These are phyloP conservation scores for Scaeva pyrastri DNA, from an alignment of 2,888 invertebrate species.

Conservation along the genomic window DNA sequence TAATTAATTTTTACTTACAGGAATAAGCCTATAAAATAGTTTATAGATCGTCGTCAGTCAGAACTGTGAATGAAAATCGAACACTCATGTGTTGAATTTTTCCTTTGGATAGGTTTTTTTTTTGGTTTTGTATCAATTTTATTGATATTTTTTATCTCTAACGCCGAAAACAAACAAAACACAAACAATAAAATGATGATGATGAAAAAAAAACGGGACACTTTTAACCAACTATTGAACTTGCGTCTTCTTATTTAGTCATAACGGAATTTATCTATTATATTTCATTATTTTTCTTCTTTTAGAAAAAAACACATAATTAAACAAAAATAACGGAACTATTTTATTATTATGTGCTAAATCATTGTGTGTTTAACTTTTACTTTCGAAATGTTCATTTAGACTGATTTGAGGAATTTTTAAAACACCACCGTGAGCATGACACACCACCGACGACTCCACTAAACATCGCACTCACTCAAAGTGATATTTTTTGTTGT, in stretches of 20 bases:
- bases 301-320: conserved; percentile 28
- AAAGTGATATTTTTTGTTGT: background rate
- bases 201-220: conserved; percentile 30
- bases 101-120: conserved; percentile 5
- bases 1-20: conserved; percentile 41
- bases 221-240: conserved; percentile 33
- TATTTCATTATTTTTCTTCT: conserved; percentile 1
- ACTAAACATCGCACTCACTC: conserved; percentile 51
- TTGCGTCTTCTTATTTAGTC: conserved; percentile 4
- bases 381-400: conserved; percentile 61
- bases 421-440: conserved; percentile 59
- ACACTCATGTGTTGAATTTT: conserved; percentile 5
- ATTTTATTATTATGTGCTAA: conserved; percentile 41
- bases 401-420: conserved; percentile 55
- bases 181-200: conserved; percentile 31
- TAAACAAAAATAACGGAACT: conserved; percentile 56
- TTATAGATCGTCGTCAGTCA: background rate
- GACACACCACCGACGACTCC: conserved; percentile 27
- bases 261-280: conserved; percentile 48
- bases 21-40: background rate
- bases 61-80: background rate
- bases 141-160: conserved; percentile 46
- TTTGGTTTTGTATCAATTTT: conserved; percentile 49
- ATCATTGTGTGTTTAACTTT: conserved; percentile 58
- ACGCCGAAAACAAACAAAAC: conserved; percentile 34